phyloP scores from a whole-genome alignment of 2,888 invertebrate genomes.

The Tachina fera region DNA sequence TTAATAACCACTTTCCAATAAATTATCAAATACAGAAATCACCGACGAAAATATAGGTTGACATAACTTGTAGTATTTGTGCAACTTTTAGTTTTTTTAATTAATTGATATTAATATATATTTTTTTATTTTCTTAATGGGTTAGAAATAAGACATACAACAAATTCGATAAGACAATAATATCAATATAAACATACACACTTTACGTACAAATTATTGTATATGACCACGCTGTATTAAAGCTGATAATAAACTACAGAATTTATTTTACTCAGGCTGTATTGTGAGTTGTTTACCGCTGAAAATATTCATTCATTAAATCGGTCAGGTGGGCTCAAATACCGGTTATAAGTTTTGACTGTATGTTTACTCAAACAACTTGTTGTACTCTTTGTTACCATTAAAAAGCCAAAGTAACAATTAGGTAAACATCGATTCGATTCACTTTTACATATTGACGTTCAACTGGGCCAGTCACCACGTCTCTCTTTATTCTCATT shows the following conservation, averaged over 20 bases:
- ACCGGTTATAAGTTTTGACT: conserved; percentile 60
- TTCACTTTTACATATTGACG: not conserved
- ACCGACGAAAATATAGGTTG: conserved; percentile 14
- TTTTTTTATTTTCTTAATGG: conserved; percentile 15
- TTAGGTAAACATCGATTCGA: not conserved
- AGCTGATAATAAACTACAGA: conserved; percentile 72
- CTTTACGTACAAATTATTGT: conserved; percentile 51
- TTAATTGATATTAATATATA: conserved; percentile 10
- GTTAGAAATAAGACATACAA: conserved; percentile 1
- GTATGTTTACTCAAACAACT: conserved; percentile 7
- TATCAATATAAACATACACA: conserved; percentile 21
- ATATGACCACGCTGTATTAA: conserved; percentile 72
- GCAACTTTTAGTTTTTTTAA: conserved; percentile 12
- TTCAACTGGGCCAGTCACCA: not conserved
- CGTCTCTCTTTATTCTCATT: not conserved
- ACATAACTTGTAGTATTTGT: conserved; percentile 20
- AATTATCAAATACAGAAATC: not conserved
- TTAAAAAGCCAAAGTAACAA: not conserved
- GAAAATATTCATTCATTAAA: conserved; percentile 59
- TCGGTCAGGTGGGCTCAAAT: conserved; percentile 62
- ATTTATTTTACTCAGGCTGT: conserved; percentile 59
- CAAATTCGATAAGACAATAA: conserved; percentile 6
- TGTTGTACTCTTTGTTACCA: conserved; percentile 40
- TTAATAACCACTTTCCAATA: conserved; percentile 37
- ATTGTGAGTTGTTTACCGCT: conserved; percentile 70